Base-by-base conservation (phyloP, 2,113 vertebrate species). In the Aegithalos caudatus region DNA sequence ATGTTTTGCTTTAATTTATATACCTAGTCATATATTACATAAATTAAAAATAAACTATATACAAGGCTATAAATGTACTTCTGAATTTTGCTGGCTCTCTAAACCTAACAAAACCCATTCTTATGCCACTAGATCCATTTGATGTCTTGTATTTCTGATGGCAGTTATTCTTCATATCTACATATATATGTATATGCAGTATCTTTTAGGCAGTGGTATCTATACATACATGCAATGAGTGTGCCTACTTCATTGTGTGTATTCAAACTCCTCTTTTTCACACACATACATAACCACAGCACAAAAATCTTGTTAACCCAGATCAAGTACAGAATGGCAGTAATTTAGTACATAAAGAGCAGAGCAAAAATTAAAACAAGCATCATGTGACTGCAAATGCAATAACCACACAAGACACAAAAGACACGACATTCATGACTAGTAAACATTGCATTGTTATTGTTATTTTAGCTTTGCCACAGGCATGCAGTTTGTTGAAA, bases 401-500 rank as follows among this genome's bases (percentile, higher is more conserved):
- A 95, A 95, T 95, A 97, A 94, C 93, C 95, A 94, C 94, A 97
- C 95, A 82, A 97, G 96, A 97, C 83, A 97, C 82, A 97, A 93
- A 97, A 92, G 97, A 91, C 96, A 95, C 56, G 88, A 92, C 94
- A 90, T 86, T 96, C 92, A 94, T 93, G 94, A 95, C 93, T 91
- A 94, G 94, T 96, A 95, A 95, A 97, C 93, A 93, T 62, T 77
- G 85, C 84, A 95, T 94, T 96, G 96, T 95, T 95, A 90, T 95
- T 96, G 95, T 97, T 98, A 97, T 97, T 97, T 96, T 97, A 96
- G 96, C 96, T 97, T 93, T 94, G 92, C 97, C 95, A 95, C 95
- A 97, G 90, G 93, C 93, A 96, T 96, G 94, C 88, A 88, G 64
- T 96, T 95, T 94, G 93, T 92, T 97, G 97, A 94, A 97, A 97